A percentile compares a stretch with the other conserved stretches of the same genome.
These are phyloP conservation scores for Cisticola juncidis DNA, from an alignment of 2,113 vertebrate species.

Conservation along the genomic window DNA sequence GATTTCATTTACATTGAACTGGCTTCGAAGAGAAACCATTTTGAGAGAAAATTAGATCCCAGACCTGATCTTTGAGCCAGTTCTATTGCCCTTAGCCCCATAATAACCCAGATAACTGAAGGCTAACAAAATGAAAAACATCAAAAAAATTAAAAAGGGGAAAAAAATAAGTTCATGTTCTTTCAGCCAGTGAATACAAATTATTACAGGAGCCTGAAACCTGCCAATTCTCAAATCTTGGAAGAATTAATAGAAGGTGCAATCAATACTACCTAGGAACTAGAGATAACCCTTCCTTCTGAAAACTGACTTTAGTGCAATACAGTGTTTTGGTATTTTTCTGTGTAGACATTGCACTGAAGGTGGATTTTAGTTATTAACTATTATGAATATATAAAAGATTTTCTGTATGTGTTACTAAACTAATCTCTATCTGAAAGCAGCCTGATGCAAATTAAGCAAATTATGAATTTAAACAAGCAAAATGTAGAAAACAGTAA, in stretches of 20 bases:
- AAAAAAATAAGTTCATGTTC: not conserved
- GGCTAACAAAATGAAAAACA: not conserved
- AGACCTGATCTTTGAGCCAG: not conserved
- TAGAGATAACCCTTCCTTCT: not conserved
- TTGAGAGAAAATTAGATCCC: not conserved
- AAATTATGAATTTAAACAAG: not conserved
- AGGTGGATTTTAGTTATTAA: not conserved
- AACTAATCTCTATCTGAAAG: not conserved
- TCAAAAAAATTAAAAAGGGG: not conserved
- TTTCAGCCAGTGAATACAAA: not conserved
- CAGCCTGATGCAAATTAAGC: not conserved
- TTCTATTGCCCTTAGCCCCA: not conserved
- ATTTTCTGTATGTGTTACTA: not conserved
- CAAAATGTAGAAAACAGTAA: not conserved
- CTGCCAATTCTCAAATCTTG: not conserved
- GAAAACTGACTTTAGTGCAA: not conserved
- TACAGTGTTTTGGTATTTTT: not conserved
- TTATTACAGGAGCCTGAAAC: not conserved
- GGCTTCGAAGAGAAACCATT: not conserved
- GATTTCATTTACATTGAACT: not conserved
- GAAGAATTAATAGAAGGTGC: not conserved
- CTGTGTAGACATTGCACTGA: not conserved
- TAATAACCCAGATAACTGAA: not conserved
- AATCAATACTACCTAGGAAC: not conserved
- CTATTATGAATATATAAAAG: not conserved